Evolutionary conservation across 2,797 vertebrate species (phyloP).

Genomic region (Gallinago stenura): DNA sequence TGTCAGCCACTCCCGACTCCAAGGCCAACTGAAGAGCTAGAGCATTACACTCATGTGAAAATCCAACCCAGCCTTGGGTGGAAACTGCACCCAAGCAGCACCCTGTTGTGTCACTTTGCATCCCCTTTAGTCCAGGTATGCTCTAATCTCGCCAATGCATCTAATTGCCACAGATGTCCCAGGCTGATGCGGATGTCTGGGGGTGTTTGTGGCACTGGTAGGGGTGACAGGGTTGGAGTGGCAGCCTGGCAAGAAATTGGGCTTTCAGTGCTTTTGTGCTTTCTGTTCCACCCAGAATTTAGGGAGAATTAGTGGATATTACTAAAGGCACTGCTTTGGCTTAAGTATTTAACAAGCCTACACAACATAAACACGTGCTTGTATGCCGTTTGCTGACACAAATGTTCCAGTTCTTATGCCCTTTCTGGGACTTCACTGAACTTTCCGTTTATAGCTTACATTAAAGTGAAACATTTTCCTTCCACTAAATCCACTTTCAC

Average conservation of each 20-base stretch:
- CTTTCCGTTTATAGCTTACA: neutral
- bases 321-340: neutral
- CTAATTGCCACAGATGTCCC: neutral
- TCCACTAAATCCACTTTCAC: constrained; percentile 60
- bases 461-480: constrained; percentile 5
- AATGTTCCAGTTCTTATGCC: constrained; percentile 21
- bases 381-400: constrained; percentile 17
- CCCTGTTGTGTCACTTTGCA: neutral
- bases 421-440: neutral
- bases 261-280: neutral
- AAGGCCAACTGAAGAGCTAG: neutral
- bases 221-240: neutral
- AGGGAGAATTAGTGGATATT: neutral
- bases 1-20: neutral
- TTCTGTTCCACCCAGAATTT: neutral
- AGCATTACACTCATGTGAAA: rapidly evolving
- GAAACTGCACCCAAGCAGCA: neutral
- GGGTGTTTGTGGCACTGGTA: rapidly evolving
- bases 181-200: rapidly evolving
- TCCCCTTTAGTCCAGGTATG: rapidly evolving
- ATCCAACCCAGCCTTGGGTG: neutral
- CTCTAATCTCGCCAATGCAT: neutral
- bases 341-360: neutral
- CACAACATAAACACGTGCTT: neutral
- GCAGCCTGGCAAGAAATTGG: neutral